Base-by-base conservation (phyloP, 2,888 invertebrate genomes). In the Cylloceria caligata region DNA sequence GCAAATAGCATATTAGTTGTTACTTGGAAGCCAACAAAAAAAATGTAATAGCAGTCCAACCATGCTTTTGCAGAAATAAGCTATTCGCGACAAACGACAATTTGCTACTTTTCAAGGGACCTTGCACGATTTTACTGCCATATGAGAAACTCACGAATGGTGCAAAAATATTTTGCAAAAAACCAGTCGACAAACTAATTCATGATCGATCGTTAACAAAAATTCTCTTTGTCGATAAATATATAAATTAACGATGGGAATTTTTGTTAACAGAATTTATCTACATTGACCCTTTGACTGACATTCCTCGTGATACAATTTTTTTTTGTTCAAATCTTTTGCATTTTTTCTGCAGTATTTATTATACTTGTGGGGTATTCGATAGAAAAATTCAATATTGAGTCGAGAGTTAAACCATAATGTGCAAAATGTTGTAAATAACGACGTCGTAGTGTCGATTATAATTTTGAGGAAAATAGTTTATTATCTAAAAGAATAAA, bases 41-140 rank as follows among this genome's bases (percentile, higher is more conserved):
- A 27, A 57, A 47, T n/a, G 19, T 9, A 71, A 65, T 42, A 42
- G 34, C 49, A 49, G 45, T 69, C 21, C 73, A 72, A 81, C 77
- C 68, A 77, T 73, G 39, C 36, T 81, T 73, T 64, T 67, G n/a
- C 3, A 16, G 19, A 27, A n/a, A 39, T n/a, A 24, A 45, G 65
- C 65, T 39, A 65, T 45, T 65, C 42, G 47, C 65, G 16, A 45
- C 6, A 67, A 68, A 6, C 55, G 24, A 39, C 39, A 39, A 55
- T 57, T 71, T 21, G 69, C 27, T 24, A 71, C 47, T 60, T 39
- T 45, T 47, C 36, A 16, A 13, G 67, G 73, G 49, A 52, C 60
- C 34, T 55, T 62, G 55, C 62, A 39, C 67, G 68, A 60, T 68
- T 30, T 42, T 73, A 73, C 77, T 68, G 76, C 81, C 81, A 67